Evolutionary conservation across 2,888 invertebrate species (phyloP), one percentile per base, ranked within the genome.

Genomic region (Crematogaster levior): DNA sequence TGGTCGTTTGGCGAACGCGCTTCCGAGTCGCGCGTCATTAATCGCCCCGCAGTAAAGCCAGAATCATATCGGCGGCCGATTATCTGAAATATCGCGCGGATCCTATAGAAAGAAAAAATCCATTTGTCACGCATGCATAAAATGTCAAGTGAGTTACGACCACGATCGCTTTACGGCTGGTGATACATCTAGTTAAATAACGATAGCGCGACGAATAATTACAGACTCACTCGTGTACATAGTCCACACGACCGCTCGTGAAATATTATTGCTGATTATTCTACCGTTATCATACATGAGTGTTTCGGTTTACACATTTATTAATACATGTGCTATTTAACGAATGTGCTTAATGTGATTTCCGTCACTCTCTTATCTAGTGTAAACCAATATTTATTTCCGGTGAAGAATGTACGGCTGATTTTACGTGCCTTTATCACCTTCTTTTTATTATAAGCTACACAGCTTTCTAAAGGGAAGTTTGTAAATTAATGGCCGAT

Each of bases 181-280:
- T 43, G 77, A 79, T 79, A 56, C 77, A 70, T 79, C 56, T 79
- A 70, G 70, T 79, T 79, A 70, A 79, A 79, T 70, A 79, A 79
- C 77, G 77, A 79, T 79, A 79, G 72, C 77, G 72, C 77, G 72
- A 53, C 77, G 77, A 79, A 79, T 79, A 58, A 79, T 79, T 70
- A 70, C 77, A 63, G 75, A 74, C 40, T n/a, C 48, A 66, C 18
- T 65, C 53, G 51, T 53, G 30, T 53, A 68, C 37, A 15, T 40
- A 15, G 53, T 18, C 30, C 53, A 51, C 43, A 40, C 37, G 63
- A 24, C 18, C 30, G 30, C 72, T 34, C 53, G 56, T 79, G 77
- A 70, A 79, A 79, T 70, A 70, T 77, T 77, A 77, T 79, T 72
- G 56, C 56, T 79, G 77, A 79, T 70, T 70, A 79, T 79, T 79